Percentiles rank a stretch among this genome's conserved stretches.
Evolutionary conservation across 2,888 invertebrate species (phyloP).

Genomic region (Caenorhabditis japonica): DNA sequence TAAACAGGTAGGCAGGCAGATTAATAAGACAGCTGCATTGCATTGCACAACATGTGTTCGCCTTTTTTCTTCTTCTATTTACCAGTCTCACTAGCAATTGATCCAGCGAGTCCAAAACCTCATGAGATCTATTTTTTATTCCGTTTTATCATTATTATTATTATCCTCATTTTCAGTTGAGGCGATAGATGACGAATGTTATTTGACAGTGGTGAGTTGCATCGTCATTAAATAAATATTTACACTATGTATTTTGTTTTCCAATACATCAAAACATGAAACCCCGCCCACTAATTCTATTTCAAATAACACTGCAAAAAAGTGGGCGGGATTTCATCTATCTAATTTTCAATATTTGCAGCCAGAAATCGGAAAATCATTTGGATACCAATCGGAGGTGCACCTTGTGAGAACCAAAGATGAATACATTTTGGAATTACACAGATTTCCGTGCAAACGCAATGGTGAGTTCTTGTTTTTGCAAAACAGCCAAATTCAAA

Average conservation of each 20-base stretch:
- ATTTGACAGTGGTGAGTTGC: conserved; percentile 32
- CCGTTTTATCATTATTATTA: not conserved
- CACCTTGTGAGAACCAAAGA: conserved; percentile 79
- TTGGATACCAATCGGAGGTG: conserved; percentile 79
- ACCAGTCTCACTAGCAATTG: too few species aligned
- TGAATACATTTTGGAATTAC: conserved; percentile 80
- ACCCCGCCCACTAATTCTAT: too few species aligned
- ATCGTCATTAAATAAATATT: too few species aligned
- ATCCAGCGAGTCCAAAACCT: too few species aligned
- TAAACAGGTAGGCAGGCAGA: too few species aligned
- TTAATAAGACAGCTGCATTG: too few species aligned
- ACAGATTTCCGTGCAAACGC: conserved; percentile 79
- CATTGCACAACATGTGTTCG: too few species aligned
- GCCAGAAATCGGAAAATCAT: conserved; percentile 78
- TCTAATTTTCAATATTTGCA: conserved; percentile 20
- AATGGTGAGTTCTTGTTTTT: conserved; percentile 12
- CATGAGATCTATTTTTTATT: too few species aligned
- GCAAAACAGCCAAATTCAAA: not conserved
- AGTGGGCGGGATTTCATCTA: not conserved
- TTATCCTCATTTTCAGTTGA: not conserved
- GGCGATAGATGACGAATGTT: conserved; percentile 42
- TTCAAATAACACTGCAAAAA: too few species aligned
- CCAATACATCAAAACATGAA: not conserved
- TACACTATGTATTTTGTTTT: too few species aligned
- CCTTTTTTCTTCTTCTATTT: too few species aligned